phyloP scores from a whole-genome alignment of 2,113 vertebrate genomes.

The Nesogale talazaci region DNA sequence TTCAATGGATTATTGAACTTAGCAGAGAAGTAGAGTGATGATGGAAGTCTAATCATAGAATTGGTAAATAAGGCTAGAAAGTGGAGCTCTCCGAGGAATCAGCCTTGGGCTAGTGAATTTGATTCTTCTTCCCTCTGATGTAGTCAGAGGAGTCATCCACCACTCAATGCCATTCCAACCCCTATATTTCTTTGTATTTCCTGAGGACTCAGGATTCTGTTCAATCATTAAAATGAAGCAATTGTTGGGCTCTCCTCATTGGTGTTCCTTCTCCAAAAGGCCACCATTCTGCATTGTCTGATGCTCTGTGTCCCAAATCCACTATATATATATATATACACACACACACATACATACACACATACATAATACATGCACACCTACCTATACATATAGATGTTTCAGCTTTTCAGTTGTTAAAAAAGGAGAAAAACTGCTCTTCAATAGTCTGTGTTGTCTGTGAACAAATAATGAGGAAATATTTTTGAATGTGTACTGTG shows the following conservation, averaged over 20 bases:
- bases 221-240: neutral
- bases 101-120: no score
- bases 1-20: no score
- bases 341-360: no score
- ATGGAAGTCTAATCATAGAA: no score
- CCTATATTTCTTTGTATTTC: neutral
- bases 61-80: no score
- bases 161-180: no score
- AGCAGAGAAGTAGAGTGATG: no score
- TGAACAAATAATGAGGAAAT: neutral
- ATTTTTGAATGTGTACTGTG: neutral
- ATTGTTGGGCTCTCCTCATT: neutral
- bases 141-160: no score
- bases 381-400: neutral
- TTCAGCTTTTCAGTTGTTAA: neutral
- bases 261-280: neutral
- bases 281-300: neutral
- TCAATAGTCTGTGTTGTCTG: neutral
- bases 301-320: neutral
- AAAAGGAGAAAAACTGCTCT: neutral
- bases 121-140: no score
- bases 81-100: no score
- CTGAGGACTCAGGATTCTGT: neutral
- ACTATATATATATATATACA: no score
- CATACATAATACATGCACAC: no score